Evolutionary conservation across 2,113 vertebrate genomes (phyloP).

Genomic region (Microtus richardsoni): DNA sequence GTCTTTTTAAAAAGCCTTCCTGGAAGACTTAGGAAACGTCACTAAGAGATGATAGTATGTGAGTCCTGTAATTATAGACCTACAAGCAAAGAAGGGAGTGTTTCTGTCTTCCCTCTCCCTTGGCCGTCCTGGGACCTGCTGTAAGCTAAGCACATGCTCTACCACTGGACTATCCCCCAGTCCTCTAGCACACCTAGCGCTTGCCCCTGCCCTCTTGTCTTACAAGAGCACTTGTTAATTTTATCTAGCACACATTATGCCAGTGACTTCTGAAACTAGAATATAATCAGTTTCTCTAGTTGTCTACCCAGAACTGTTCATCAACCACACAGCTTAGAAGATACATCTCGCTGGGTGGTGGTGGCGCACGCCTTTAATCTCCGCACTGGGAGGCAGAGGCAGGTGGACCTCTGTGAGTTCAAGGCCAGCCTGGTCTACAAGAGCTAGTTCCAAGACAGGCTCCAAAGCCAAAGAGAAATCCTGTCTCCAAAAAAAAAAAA

Average conservation of each 20-base stretch:
- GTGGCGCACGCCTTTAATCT: no score
- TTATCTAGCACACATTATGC: not conserved
- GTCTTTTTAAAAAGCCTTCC: not conserved
- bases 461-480: no score
- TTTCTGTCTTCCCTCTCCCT: not conserved
- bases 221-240: not conserved
- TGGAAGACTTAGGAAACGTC: not conserved
- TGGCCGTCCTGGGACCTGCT: not conserved
- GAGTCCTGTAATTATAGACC: not conserved
- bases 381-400: no score
- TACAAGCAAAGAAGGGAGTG: not conserved
- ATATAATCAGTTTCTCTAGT: not conserved
- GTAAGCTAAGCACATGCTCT: not conserved
- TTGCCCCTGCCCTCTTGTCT: not conserved
- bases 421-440: no score
- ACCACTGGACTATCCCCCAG: not conserved
- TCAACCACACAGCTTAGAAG: not conserved
- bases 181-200: not conserved
- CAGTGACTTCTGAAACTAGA: not conserved
- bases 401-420: no score
- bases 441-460: no score
- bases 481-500: no score
- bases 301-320: not conserved
- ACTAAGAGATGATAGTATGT: not conserved
- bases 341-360: no score